These are phyloP conservation scores for Smutsia temminckii DNA, from an alignment of 2,797 vertebrate genomes.

Conservation along the genomic window DNA sequence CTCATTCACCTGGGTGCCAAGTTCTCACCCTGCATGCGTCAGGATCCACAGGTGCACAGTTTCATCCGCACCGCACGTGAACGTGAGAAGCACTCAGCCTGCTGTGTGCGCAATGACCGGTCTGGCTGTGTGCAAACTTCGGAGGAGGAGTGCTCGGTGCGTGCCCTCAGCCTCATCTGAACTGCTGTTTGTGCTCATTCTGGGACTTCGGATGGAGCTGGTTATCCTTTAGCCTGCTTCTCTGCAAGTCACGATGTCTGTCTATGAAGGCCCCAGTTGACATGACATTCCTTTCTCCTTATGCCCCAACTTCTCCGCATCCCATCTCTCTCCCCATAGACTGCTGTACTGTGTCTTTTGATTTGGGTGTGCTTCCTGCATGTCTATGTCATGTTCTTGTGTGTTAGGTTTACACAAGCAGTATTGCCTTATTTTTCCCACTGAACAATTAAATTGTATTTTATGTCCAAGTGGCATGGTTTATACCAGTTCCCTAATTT, in stretches of 20 bases:
- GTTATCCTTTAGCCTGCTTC: fast-evolving
- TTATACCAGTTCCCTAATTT: not conserved
- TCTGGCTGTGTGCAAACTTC: constrained; percentile 97
- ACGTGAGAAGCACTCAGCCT: constrained; percentile 92
- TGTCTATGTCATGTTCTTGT: not conserved
- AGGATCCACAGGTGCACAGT: constrained; percentile 94
- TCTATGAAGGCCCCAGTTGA: not conserved
- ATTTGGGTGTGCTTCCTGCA: not conserved
- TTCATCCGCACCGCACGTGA: constrained; percentile 91
- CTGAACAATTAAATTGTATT: not conserved
- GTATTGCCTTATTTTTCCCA: not conserved
- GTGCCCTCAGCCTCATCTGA: constrained; percentile 64
- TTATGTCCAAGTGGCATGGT: not conserved
- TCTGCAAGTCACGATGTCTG: fast-evolving
- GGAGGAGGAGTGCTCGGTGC: constrained; percentile 96
- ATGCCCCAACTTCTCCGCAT: no score
- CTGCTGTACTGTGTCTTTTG: not conserved
- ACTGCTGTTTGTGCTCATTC: not conserved
- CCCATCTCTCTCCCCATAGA: fast-evolving
- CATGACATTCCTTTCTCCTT: not conserved
- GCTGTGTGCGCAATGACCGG: constrained; percentile 97
- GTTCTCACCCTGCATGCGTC: constrained; percentile 98
- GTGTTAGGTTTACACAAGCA: no score
- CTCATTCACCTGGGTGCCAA: constrained; percentile 99
- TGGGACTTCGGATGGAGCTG: not conserved